phyloP scores from a whole-genome alignment of 2,113 vertebrate genomes.

The Gambusia holbrooki region DNA sequence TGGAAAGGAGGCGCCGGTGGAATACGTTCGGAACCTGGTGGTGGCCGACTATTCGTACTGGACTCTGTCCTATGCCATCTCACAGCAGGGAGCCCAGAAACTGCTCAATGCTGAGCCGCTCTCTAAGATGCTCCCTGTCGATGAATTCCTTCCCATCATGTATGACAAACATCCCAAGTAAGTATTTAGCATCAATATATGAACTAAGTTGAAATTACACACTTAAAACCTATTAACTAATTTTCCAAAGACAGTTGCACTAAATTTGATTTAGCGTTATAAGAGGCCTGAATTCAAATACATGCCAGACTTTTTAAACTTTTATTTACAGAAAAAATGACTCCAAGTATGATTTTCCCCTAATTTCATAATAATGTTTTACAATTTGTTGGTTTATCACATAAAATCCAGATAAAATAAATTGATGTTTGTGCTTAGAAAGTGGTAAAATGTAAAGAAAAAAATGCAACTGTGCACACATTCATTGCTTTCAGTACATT shows the following conservation, averaged over 20 bases:
- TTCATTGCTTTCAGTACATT: not conserved
- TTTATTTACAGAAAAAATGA: not conserved
- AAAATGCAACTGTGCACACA: not conserved
- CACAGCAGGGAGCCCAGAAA: slow-evolving; percentile 87
- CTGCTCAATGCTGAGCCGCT: slow-evolving; percentile 89
- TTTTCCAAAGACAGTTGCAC: not conserved
- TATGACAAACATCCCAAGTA: slow-evolving; percentile 96
- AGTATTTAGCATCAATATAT: slow-evolving; percentile 42
- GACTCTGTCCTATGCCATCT: slow-evolving; percentile 92
- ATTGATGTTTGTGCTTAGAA: not conserved
- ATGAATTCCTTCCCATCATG: slow-evolving; percentile 97
- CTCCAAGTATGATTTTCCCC: not conserved
- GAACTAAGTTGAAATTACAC: not conserved
- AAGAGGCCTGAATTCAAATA: not conserved
- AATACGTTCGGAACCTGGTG: slow-evolving; percentile 85
- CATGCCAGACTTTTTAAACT: not conserved
- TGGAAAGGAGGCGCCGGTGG: slow-evolving; percentile 81
- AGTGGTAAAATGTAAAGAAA: not conserved
- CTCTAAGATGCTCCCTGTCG: slow-evolving; percentile 94
- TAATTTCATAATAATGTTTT: not conserved
- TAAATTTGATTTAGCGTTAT: not conserved
- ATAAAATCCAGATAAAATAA: not conserved
- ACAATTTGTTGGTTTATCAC: not conserved
- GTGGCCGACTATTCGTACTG: slow-evolving; percentile 91
- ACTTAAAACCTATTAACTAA: not conserved